Evolutionary conservation across 1,140 invertebrate genomes (phyloP), one percentile per base, ranked within the genome.

Genomic region (Drosophila willistoni): DNA sequence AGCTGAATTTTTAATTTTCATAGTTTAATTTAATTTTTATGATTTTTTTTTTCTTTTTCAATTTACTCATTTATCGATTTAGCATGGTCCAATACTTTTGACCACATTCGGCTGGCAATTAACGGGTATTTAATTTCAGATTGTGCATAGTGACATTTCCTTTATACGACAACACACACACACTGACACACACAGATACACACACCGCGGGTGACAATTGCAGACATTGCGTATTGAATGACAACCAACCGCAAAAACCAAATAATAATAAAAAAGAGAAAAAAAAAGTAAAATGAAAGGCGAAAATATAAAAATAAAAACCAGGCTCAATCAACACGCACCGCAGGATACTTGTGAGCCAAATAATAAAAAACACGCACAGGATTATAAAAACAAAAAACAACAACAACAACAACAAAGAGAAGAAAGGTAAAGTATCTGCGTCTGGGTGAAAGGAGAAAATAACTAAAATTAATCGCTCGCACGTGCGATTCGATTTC

Each of bases 51-150:
- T 70, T 44, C 29, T 61, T 10, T 36, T 14, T 5, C 1, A 2
- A 9, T 19, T 47, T 10, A 19, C 9, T 55, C 73, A 25, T 39
- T 65, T 57, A 34, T 17, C 56, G n/a, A 51, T 51, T 66, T 33
- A 6, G 14, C 25, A 34, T 55, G 44, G 7, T 47, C 25, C 41
- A 25, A 13, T 47, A 47, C 57, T 62, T 59, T 65, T 44, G n/a
- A 68, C 73, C 77, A 47, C 78, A 86, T 82, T 73, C 70, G 64
- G 59, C 65, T 63, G 82, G 72, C 68, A 87, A 87, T 87, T 79
- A 76, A 72, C 56, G 62, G 65, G 62, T 56, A 67, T 86, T 85
- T 81, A 86, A 86, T 81, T 75, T 63, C 75, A 68, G 63, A 61
- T 22, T 42, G 51, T 56, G 39, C 65, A 54, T 61, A 36, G 39